Percentiles rank a stretch among this genome's conserved stretches.
Evolutionary conservation across 1,140 invertebrate species (phyloP).

Genomic region (Apis mellifera): Amel_HAv3.1 CM009941.2:11621501-11622000

Average conservation of each 20-base stretch:
- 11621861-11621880: too few species aligned
- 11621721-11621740: background rate
- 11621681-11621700: background rate
- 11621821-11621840: background rate
- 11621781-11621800: background rate
- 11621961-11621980: too few species aligned
- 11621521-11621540: background rate
- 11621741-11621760: background rate
- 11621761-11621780: background rate
- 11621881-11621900: too few species aligned
- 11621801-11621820: background rate
- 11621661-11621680: background rate
- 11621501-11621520: slow-evolving; percentile 15
- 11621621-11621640: background rate
- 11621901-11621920: too few species aligned
- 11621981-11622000: too few species aligned
- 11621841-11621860: too few species aligned
- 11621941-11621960: too few species aligned
- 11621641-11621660: background rate
- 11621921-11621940: too few species aligned
- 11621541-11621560: background rate
- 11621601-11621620: background rate
- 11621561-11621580: slow-evolving; percentile 23
- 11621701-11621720: background rate
- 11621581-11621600: too few species aligned